Conservation (phyloP, 1,140 invertebrate genomes). For the Aleiodes sp. region DNA sequence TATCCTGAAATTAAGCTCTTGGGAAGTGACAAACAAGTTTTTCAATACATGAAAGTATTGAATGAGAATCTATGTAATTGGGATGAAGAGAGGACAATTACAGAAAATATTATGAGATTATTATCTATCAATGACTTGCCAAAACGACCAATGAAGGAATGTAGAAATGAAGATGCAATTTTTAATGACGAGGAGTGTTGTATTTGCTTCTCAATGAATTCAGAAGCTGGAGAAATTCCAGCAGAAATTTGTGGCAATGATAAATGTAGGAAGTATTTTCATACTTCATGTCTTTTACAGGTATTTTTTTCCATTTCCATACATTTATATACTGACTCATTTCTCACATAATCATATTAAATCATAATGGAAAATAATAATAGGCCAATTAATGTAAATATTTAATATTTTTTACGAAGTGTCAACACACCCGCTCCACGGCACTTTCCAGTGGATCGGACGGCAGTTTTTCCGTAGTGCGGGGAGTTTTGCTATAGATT, state of each 20-base stretch:
- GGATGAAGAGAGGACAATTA: constrained; percentile 45
- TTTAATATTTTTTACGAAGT: not conserved
- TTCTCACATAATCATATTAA: no score
- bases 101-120: constrained; percentile 53
- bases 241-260: constrained; percentile 58
- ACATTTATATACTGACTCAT: no score
- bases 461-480: no score
- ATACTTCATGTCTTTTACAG: constrained; percentile 55
- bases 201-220: constrained; percentile 58
- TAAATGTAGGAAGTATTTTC: constrained; percentile 56
- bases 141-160: constrained; percentile 12
- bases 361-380: no score
- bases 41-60: constrained; percentile 45
- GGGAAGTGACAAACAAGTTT: constrained; percentile 52
- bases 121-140: constrained; percentile 55
- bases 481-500: no score
- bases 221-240: constrained; percentile 47
- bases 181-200: constrained; percentile 59
- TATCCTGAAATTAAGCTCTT: constrained; percentile 58
- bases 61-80: constrained; percentile 53
- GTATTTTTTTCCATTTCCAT: no score
- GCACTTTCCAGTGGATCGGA: no score
- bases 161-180: constrained; percentile 35
- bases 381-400: constrained; percentile 14
- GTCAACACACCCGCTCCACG: no score